Evolutionary conservation across 2,113 vertebrate genomes (phyloP), one percentile per base, ranked within the genome.

Genomic region (Mesoclemmys tuberculata): DNA sequence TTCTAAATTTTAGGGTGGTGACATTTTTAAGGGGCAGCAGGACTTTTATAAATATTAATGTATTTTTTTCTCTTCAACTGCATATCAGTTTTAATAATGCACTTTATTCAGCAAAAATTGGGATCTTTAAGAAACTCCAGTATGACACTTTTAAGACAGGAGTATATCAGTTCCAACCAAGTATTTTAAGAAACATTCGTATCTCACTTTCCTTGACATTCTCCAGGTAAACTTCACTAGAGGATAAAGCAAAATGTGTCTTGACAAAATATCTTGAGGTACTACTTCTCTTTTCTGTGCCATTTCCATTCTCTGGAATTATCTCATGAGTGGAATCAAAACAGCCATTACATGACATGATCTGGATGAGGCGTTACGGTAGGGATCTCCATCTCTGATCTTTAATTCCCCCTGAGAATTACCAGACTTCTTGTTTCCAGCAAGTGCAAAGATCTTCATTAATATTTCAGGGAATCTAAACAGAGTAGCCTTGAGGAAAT

Each of bases 161-260:
- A 0, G 0, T 51, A 44, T 13, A 7, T 64, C 56, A 88, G 77
- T 87, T 19, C 9, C 35, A 82, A 6, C 0, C 0, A 44, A 51
- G 29, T 5, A 71, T 89, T 94, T 90, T 9, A 44, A 3, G 8
- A 49, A 5, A 21, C 0, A 1, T 83, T 83, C 44, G 80, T 92
- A 21, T 38, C 24, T 94, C 51, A 48, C 71, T 80, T 89, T 26
- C 18, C 51, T 52, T 46, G 46, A n/a, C 77, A 26, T 7, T 58
- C 21, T 55, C 79, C 56, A 54, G n/a, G 5, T 51, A 84, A 82
- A 2, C 75, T 75, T 80, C 38, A 41, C 29, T 84, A 21, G 0
- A 1, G 24, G 81, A 12, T 51, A 5, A 85, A 85, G 27, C 9
- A 84, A 84, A 84, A 56, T 77, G 87, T 90, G 71, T 89, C 29